These are phyloP conservation scores for Drosophila nigromelanica DNA, from an alignment of 1,140 invertebrate species.

Conservation along the genomic window DNA sequence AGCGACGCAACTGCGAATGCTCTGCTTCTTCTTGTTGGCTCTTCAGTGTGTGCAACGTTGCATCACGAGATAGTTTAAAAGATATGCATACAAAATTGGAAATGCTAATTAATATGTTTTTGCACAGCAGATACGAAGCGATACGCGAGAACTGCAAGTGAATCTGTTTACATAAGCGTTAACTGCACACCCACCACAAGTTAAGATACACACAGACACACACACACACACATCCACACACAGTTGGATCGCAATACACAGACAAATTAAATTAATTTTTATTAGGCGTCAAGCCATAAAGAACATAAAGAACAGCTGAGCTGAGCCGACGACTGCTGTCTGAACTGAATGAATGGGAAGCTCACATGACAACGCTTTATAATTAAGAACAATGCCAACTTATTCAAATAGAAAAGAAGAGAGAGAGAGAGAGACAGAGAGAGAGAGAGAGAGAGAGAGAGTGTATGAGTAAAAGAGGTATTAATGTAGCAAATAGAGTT, in stretches of 20 bases:
- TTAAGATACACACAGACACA: constrained; percentile 32
- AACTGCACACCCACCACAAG: constrained; percentile 54
- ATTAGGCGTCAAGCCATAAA: constrained; percentile 76
- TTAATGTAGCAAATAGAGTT: constrained; percentile 22
- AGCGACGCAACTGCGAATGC: constrained; percentile 16
- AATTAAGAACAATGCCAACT: constrained; percentile 78
- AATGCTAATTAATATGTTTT: constrained; percentile 83
- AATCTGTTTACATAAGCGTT: constrained; percentile 76
- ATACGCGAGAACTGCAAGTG: constrained; percentile 62
- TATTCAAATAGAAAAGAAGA: constrained; percentile 58
- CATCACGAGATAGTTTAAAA: constrained; percentile 75
- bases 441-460: constrained; percentile 2
- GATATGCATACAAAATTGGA: constrained; percentile 80
- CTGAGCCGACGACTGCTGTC: constrained; percentile 30
- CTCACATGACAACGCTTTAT: constrained; percentile 81
- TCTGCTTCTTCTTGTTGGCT: neutral
- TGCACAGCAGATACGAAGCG: constrained; percentile 71
- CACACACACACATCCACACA: constrained; percentile 2
- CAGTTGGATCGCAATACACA: constrained; percentile 27
- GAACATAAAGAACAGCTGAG: constrained; percentile 76
- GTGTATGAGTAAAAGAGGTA: constrained; percentile 4
- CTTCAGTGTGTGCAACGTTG: constrained; percentile 67
- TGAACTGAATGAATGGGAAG: constrained; percentile 70
- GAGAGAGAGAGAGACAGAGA: constrained; percentile 10
- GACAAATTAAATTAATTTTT: constrained; percentile 80